Percentiles rank a stretch among this genome's conserved stretches.
Evolutionary conservation across 2,888 invertebrate species (phyloP).

Genomic region (Sinohyriopsis cumingii): DNA sequence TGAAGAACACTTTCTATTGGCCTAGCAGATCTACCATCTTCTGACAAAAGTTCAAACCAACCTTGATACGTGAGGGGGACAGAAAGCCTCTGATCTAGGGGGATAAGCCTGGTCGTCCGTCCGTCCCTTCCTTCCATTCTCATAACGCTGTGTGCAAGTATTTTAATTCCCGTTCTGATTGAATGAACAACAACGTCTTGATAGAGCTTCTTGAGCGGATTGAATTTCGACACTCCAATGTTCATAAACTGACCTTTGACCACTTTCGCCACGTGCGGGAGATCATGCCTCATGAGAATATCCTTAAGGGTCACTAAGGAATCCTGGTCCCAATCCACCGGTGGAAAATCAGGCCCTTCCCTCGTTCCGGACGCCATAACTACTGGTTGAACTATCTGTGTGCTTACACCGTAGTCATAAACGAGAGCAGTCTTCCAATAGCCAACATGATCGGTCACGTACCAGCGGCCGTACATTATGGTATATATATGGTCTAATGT

Average conservation of each 20-base stretch:
- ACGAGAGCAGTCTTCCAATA: no score
- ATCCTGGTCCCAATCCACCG: conserved; percentile 38
- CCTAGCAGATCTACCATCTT: conserved; percentile 91
- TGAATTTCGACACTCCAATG: conserved; percentile 85
- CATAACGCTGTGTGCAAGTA: conserved; percentile 71
- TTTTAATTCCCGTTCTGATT: conserved; percentile 81
- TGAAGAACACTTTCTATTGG: conserved; percentile 92
- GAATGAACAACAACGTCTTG: conserved; percentile 90
- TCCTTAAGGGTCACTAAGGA: conserved; percentile 66
- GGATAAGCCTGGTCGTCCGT: conserved; percentile 36
- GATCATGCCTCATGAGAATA: conserved; percentile 80
- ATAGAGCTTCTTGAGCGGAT: conserved; percentile 76
- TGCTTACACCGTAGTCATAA: no score
- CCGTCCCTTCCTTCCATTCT: conserved; percentile 43
- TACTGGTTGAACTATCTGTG: no score
- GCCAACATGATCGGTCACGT: no score
- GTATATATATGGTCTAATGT: conserved; percentile 6
- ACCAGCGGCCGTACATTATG: no score
- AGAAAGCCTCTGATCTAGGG: conserved; percentile 78
- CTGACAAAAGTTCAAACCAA: conserved; percentile 93
- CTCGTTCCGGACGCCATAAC: no score
- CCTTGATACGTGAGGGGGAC: conserved; percentile 93
- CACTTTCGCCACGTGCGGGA: conserved; percentile 90
- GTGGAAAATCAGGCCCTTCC: conserved; percentile 29
- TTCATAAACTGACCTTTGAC: conserved; percentile 95